Base-by-base conservation (phyloP, 2,113 vertebrate genomes). In the Ctenodactylus gundi region DNA sequence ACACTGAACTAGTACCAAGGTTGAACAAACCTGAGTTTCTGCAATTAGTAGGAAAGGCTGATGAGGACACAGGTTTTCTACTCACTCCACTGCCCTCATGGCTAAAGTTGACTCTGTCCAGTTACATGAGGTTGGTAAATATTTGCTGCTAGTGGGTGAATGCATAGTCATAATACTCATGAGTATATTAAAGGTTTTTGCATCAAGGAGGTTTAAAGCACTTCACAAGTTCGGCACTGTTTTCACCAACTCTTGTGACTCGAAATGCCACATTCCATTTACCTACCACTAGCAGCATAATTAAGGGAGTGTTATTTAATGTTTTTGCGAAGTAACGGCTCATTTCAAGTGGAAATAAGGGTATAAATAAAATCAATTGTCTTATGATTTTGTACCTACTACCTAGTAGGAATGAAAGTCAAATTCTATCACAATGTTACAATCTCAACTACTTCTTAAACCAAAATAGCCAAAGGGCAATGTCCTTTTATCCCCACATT, bases 381-480 rank as follows among this genome's bases (percentile, higher is more conserved):
- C 31, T 31, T 75, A 4, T 49, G 7, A 60, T 57, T 84, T 84
- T 65, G 31, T 53, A 34, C n/a, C 73, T 67, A 44, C 20, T 49
- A 49, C 11, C n/a, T 9, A 46, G 29, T 39, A 8, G 53, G 11
- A 49, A 49, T 80, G 34, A 80, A 90, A 90, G 64, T 25, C 75
- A 51, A 70, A 86, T 93, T 39, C 27, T 9, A 41, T 76, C 41
- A 46, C 20, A 34, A 27, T 60, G 12, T 80, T 88, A 55, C 10
- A n/a, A 39, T 44, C 7, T 44, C 77, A 78, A 27, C 15, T 65
- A 73, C 12, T 64, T 80, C 58, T 55, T 81, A 46, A 81, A 51
- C 46, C n/a, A n/a, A 85, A 75, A 65, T 14, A 91, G 73, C 29
- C 23, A 88, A 92, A 89, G 80, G 73, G 2, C 39, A 65, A 44